Conservation (phyloP, 2,797 vertebrate genomes). For the Astyanax mexicanus region DNA sequence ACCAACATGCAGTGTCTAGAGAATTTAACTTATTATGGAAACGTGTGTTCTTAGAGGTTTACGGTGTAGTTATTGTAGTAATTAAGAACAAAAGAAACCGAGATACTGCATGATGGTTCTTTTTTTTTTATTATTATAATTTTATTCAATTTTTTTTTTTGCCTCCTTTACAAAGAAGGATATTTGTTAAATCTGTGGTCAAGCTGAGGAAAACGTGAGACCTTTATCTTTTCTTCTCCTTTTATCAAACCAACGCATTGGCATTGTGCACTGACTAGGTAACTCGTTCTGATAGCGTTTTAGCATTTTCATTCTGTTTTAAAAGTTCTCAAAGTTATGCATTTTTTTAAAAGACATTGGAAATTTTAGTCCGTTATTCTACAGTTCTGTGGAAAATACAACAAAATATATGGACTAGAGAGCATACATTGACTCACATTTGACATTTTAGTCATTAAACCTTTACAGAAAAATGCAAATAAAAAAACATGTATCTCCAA, state of each 20-base stretch:
- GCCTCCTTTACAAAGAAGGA: slow-evolving; percentile 14
- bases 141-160: neutral
- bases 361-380: slow-evolving; percentile 13
- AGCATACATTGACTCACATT: neutral
- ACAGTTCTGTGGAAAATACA: neutral
- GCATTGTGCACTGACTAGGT: slow-evolving; percentile 14
- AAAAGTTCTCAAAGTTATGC: neutral
- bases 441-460: too few species aligned
- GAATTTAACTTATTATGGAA: slow-evolving; percentile 52
- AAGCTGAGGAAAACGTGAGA: too few species aligned
- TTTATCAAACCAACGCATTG: slow-evolving; percentile 8
- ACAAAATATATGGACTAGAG: neutral
- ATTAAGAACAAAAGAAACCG: slow-evolving; percentile 35
- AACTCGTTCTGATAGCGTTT: slow-evolving; percentile 13
- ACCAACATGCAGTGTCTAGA: slow-evolving; percentile 49
- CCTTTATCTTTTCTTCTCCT: neutral
- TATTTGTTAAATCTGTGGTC: neutral
- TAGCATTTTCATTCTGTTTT: slow-evolving; percentile 7
- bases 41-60: slow-evolving; percentile 35
- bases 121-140: slow-evolving; percentile 23
- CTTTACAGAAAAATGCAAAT: too few species aligned
- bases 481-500: too few species aligned
- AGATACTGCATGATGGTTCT: slow-evolving; percentile 53
- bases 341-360: slow-evolving; percentile 18
- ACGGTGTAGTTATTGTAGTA: slow-evolving; percentile 41